phyloP scores from a whole-genome alignment of 2,113 vertebrate species.

The Entelurus aequoreus region DNA sequence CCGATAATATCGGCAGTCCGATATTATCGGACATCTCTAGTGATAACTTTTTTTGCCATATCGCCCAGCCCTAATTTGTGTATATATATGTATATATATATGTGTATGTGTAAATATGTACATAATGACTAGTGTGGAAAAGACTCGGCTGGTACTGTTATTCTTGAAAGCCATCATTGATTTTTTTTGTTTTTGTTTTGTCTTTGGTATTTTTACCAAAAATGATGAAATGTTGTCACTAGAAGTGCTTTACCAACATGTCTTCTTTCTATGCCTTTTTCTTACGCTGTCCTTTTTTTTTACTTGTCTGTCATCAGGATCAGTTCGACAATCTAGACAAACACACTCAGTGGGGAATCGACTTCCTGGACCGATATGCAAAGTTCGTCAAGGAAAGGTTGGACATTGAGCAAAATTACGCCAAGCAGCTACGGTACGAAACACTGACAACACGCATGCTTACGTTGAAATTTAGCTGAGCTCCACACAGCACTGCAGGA shows the following conservation, averaged over 20 bases:
- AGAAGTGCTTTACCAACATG: not conserved
- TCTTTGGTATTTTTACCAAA: not conserved
- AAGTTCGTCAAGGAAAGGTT: constrained; percentile 98
- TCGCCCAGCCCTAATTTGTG: too few species aligned
- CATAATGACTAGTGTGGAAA: not conserved
- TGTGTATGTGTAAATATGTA: too few species aligned
- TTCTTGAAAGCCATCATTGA: not conserved
- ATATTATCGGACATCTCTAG: too few species aligned
- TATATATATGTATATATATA: too few species aligned
- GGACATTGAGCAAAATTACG: constrained; percentile 97
- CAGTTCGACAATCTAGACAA: constrained; percentile 99
- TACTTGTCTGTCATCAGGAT: constrained; percentile 74
- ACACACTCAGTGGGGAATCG: constrained; percentile 98
- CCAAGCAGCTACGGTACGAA: constrained; percentile 91
- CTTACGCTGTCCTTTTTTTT: not conserved
- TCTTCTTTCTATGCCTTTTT: not conserved
- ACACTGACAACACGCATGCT: constrained; percentile 3
- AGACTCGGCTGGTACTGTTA: not conserved
- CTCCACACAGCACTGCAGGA: not conserved
- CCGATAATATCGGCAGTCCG: too few species aligned
- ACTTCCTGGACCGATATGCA: constrained; percentile 95
- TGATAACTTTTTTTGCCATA: too few species aligned
- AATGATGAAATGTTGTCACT: not conserved
- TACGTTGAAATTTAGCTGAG: not conserved
- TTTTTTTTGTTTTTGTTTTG: too few species aligned